These are phyloP conservation scores for Clamator glandarius DNA, from an alignment of 2,797 vertebrate genomes.

Conservation along the genomic window DNA sequence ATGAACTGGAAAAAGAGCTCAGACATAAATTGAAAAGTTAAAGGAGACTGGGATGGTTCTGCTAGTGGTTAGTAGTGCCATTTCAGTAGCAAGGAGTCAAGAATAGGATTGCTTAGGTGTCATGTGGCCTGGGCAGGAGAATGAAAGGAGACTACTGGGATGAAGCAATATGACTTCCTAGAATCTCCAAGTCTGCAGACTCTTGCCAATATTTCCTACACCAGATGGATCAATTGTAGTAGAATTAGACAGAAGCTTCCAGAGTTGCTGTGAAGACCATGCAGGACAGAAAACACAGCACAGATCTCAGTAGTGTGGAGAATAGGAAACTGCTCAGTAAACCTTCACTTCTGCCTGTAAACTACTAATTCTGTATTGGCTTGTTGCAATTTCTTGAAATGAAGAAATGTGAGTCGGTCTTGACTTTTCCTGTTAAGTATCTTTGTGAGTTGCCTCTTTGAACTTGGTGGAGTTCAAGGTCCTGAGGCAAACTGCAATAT, in stretches of 20 bases:
- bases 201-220: background rate
- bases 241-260: background rate
- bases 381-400: background rate
- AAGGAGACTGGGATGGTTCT: background rate
- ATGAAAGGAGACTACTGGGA: background rate
- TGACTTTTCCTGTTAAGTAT: background rate
- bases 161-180: background rate
- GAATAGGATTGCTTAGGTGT: background rate
- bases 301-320: background rate
- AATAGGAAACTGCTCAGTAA: background rate
- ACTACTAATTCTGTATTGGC: background rate
- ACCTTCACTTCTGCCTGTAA: background rate
- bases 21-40: background rate
- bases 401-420: background rate
- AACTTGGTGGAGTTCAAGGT: background rate
- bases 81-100: background rate
- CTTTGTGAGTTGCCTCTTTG: background rate
- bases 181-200: background rate
- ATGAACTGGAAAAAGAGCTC: background rate
- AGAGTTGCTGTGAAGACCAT: background rate
- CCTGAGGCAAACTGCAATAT: background rate
- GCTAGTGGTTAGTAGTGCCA: background rate
- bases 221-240: background rate
- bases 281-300: background rate
- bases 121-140: rapidly evolving